Evolutionary conservation across 1,140 invertebrate genomes (phyloP).

Genomic region (Musca vetustissima): DNA sequence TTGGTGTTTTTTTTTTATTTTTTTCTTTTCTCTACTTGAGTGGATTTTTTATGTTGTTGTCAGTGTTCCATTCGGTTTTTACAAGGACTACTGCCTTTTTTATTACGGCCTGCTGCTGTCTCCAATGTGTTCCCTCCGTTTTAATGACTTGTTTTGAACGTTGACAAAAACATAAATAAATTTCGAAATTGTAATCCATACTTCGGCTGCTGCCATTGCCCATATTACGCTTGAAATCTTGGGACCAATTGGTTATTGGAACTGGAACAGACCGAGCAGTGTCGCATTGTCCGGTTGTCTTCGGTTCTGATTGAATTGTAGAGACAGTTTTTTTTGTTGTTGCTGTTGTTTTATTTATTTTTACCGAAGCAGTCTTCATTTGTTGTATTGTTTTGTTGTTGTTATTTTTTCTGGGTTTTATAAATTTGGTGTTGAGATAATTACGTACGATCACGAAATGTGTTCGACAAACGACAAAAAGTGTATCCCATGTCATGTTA

Average conservation of each 20-base stretch:
- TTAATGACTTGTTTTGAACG: constrained; percentile 22
- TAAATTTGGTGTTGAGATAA: constrained; percentile 19
- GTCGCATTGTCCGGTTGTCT: no score
- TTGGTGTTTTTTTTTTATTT: no score
- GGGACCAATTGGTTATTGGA: not conserved
- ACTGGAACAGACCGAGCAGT: not conserved
- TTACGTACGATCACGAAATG: not conserved
- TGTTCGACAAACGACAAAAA: no score
- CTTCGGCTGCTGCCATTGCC: not conserved
- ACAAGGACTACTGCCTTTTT: constrained; percentile 20
- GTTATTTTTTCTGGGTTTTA: no score
- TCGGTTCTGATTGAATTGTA: constrained; percentile 12
- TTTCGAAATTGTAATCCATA: constrained; percentile 20
- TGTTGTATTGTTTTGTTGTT: constrained; percentile 4
- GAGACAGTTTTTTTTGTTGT: constrained; percentile 1
- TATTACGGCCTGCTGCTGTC: no score
- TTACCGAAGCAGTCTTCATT: not conserved
- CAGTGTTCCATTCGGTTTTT: constrained; percentile 1
- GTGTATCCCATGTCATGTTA: no score
- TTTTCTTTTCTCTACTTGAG: not conserved
- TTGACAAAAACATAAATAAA: constrained; percentile 23
- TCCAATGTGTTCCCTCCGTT: no score
- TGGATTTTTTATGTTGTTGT: constrained; percentile 12
- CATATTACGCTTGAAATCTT: no score
- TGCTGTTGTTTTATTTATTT: no score